Evolutionary conservation across 2,113 vertebrate genomes (phyloP).

Genomic region (Entosphenus tridentatus): DNA sequence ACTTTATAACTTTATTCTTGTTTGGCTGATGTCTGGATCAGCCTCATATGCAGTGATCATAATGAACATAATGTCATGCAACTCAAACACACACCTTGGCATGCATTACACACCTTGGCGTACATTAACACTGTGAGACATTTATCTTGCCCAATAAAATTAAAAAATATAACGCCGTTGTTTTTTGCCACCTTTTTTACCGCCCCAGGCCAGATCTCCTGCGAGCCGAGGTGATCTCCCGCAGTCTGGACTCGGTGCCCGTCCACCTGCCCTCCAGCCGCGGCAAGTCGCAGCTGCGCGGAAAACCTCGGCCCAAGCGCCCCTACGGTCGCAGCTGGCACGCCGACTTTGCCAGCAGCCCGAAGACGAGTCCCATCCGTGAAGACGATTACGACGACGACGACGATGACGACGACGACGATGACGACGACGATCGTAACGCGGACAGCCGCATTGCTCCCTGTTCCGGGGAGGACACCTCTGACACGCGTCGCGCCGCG

Average conservation of each 20-base stretch:
- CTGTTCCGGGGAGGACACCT: slow-evolving; percentile 14
- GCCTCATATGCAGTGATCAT: no score
- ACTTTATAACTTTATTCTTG: no score
- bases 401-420: neutral
- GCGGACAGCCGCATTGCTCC: slow-evolving; percentile 13
- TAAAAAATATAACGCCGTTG: no score
- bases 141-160: no score
- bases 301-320: neutral
- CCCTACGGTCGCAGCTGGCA: neutral
- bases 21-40: no score
- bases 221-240: slow-evolving; percentile 66
- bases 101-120: no score
- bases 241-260: slow-evolving; percentile 58
- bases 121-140: no score
- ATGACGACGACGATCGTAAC: neutral
- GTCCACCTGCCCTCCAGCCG: slow-evolving; percentile 55
- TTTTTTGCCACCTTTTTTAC: no score
- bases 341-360: neutral
- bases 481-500: slow-evolving; percentile 11
- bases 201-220: slow-evolving; percentile 52
- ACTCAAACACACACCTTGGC: no score
- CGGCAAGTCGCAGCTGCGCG: slow-evolving; percentile 50
- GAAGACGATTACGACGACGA: neutral
- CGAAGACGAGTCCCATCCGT: neutral
- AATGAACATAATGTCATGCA: no score